These are phyloP conservation scores for Turritopsis rubra DNA, from an alignment of 30 jellyfish, hydroid and myxozoan species.

Conservation along the genomic window DNA sequence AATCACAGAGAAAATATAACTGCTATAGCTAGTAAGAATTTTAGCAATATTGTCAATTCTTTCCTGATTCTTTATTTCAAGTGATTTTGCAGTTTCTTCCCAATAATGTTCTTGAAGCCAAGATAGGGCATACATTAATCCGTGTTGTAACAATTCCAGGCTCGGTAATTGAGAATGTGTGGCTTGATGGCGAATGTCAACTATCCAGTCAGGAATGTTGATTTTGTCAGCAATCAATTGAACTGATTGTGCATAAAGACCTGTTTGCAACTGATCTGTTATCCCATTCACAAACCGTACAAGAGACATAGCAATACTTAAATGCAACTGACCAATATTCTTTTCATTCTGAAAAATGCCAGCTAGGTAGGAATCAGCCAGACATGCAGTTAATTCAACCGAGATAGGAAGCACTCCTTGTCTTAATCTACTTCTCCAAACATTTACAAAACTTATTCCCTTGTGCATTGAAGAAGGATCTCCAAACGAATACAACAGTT, in stretches of 20 bases:
- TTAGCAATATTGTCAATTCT: slow-evolving; percentile 5
- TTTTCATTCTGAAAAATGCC: not conserved
- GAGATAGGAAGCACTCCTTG: slow-evolving; percentile 67
- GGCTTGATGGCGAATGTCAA: slow-evolving; percentile 70
- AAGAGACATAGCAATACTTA: slow-evolving; percentile 67
- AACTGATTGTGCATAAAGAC: slow-evolving; percentile 83
- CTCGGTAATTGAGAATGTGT: slow-evolving; percentile 83
- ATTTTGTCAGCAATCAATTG: slow-evolving; percentile 78
- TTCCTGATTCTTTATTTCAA: not conserved
- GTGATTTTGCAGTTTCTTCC: slow-evolving; percentile 38
- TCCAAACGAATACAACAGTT: slow-evolving; percentile 26
- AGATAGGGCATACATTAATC: slow-evolving; percentile 36
- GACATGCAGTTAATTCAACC: slow-evolving; percentile 61
- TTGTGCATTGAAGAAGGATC: slow-evolving; percentile 6
- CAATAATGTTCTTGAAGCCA: slow-evolving; percentile 76
- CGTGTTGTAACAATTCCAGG: slow-evolving; percentile 41
- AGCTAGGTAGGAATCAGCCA: slow-evolving; percentile 45
- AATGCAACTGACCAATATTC: slow-evolving; percentile 17
- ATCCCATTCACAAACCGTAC: slow-evolving; percentile 86
- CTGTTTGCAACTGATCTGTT: slow-evolving; percentile 74
- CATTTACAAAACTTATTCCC: slow-evolving; percentile 48
- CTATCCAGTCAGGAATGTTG: slow-evolving; percentile 90
- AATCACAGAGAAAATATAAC: not conserved
- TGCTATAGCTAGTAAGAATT: slow-evolving; percentile 19
- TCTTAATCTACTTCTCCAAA: slow-evolving; percentile 64